Evolutionary conservation across 2,113 vertebrate genomes (phyloP).

Genomic region (Microcebus griseorufus): DNA sequence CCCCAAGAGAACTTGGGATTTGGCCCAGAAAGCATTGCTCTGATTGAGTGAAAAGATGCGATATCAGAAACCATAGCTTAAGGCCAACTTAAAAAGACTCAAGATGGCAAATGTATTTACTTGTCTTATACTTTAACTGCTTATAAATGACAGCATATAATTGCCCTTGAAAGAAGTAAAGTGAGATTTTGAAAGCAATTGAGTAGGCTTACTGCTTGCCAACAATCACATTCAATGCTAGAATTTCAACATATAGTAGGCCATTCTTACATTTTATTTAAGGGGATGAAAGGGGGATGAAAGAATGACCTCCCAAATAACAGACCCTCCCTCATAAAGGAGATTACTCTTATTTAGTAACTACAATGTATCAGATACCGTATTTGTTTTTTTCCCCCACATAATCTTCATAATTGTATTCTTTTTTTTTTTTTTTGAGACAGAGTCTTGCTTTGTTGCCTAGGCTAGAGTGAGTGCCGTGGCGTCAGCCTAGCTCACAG

Average conservation of each 20-base stretch:
- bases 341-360: background rate
- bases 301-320: background rate
- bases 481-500: no score
- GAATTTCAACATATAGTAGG: background rate
- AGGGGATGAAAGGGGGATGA: background rate
- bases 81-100: background rate
- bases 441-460: no score
- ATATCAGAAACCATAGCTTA: background rate
- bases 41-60: background rate
- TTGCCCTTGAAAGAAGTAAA: slow-evolving; percentile 28
- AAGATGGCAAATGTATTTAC: slow-evolving; percentile 11
- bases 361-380: background rate
- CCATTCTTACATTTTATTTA: background rate
- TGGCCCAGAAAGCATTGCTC: background rate
- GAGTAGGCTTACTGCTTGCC: background rate
- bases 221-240: background rate
- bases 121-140: background rate
- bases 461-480: no score
- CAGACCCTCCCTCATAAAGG: background rate
- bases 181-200: background rate
- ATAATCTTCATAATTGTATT: background rate
- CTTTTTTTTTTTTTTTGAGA: no score
- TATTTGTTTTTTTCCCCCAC: background rate
- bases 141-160: background rate
- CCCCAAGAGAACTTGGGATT: background rate